A percentile compares a stretch with the other conserved stretches of the same genome.
phyloP scores from a whole-genome alignment of 2,888 invertebrate genomes.

The Pyrocoelia pectoralis region DNA sequence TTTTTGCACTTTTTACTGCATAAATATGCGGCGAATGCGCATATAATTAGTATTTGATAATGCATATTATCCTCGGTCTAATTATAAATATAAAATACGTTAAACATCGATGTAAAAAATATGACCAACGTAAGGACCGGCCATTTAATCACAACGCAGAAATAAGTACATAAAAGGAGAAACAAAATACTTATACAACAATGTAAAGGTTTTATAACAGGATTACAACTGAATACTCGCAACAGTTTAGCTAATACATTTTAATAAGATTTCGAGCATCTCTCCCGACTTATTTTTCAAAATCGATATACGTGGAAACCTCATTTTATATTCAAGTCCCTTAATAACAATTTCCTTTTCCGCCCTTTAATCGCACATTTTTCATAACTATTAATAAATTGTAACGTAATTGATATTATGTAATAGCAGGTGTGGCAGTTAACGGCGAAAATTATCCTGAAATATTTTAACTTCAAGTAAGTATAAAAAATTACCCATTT shows the following conservation, averaged over 20 bases:
- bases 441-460: background rate
- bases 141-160: no score
- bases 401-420: background rate
- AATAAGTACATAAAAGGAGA: no score
- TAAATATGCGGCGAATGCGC: no score
- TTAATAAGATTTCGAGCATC: background rate
- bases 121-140: no score
- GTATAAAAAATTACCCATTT: constrained; percentile 22
- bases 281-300: background rate
- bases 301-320: background rate
- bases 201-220: background rate
- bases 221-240: no score
- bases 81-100: no score
- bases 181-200: no score
- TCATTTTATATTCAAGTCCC: background rate
- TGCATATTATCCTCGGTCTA: no score
- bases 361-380: background rate
- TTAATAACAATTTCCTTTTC: no score
- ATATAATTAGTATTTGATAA: no score
- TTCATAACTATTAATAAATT: background rate
- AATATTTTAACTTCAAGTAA: background rate
- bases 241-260: background rate
- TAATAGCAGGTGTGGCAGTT: constrained; percentile 5
- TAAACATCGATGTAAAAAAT: no score
- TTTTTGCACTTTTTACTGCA: no score